Percentiles rank a stretch among this genome's conserved stretches.
These are phyloP conservation scores for Eristalis arbustorum DNA, from an alignment of 2,888 invertebrate genomes.

Conservation along the genomic window DNA sequence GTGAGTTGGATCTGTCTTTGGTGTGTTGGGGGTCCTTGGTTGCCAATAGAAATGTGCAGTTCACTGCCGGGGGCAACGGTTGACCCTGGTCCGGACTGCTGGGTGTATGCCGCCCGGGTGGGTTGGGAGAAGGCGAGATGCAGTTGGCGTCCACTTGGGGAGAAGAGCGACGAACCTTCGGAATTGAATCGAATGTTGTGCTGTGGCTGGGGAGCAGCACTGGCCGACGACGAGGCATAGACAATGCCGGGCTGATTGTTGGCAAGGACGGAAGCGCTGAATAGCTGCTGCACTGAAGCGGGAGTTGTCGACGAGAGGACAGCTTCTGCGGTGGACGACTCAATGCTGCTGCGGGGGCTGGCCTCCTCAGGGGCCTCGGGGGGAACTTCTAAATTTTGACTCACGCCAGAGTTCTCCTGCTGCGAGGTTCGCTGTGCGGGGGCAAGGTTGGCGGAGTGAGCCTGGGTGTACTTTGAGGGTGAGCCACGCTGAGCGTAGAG, in stretches of 20 bases:
- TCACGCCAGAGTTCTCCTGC: conserved; percentile 67
- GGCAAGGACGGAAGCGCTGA: conserved; percentile 45
- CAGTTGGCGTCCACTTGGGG: conserved; percentile 42
- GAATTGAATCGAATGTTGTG: conserved; percentile 36
- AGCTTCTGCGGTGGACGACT: conserved; percentile 10
- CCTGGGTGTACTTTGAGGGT: conserved; percentile 72
- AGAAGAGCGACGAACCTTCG: conserved; percentile 48
- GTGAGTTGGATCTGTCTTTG: conserved; percentile 32
- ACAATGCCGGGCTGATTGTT: conserved; percentile 36
- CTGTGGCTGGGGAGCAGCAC: conserved; percentile 5
- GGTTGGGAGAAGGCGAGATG: conserved; percentile 38
- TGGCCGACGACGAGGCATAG: conserved; percentile 28
- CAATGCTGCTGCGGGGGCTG: background rate
- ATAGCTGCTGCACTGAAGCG: background rate
- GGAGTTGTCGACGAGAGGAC: conserved; percentile 15
- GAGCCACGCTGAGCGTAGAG: conserved; percentile 61
- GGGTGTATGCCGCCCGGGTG: conserved; percentile 10
- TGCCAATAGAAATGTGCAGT: conserved; percentile 4
- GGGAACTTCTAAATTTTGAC: conserved; percentile 40
- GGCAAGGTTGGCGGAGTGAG: conserved; percentile 76
- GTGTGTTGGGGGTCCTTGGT: conserved; percentile 27
- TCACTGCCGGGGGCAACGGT: background rate
- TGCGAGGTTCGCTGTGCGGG: conserved; percentile 77
- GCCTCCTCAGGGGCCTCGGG: background rate
- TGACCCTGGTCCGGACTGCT: background rate